Conservation (phyloP, 2,113 vertebrate genomes). For the Cyprinodon variegatus region DNA sequence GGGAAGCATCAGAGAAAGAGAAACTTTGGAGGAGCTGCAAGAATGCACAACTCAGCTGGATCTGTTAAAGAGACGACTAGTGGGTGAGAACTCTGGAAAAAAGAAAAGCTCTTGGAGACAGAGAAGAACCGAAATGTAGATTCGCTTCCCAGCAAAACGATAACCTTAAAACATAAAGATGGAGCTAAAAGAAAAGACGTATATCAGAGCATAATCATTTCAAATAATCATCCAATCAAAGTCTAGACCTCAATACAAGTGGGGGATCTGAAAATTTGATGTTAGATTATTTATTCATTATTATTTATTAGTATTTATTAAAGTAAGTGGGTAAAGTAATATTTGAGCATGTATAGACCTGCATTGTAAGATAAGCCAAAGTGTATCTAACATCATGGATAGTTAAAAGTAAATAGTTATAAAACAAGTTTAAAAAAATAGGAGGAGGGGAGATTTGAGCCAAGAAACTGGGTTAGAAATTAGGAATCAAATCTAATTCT, state of each 20-base stretch:
- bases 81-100: too few relatives aligned
- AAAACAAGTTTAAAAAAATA: slow-evolving; percentile 5
- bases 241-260: neutral
- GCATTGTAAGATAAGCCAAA: slow-evolving; percentile 47
- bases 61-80: too few relatives aligned
- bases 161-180: neutral
- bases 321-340: slow-evolving; percentile 42
- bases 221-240: neutral
- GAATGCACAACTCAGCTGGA: too few relatives aligned
- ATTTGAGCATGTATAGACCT: slow-evolving; percentile 56
- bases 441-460: slow-evolving; percentile 23
- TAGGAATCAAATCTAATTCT: slow-evolving; percentile 64
- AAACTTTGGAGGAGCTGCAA: too few relatives aligned
- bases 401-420: slow-evolving; percentile 41
- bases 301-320: too few relatives aligned
- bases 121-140: neutral
- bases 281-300: neutral
- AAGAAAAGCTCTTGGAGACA: neutral
- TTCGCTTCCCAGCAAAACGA: neutral
- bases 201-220: neutral
- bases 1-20: neutral
- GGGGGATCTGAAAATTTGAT: neutral
- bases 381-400: slow-evolving; percentile 59
- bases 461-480: slow-evolving; percentile 64
- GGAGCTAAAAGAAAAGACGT: neutral